Base-by-base conservation (phyloP, 1,140 invertebrate species). In the Microplitis demolitor region DNA sequence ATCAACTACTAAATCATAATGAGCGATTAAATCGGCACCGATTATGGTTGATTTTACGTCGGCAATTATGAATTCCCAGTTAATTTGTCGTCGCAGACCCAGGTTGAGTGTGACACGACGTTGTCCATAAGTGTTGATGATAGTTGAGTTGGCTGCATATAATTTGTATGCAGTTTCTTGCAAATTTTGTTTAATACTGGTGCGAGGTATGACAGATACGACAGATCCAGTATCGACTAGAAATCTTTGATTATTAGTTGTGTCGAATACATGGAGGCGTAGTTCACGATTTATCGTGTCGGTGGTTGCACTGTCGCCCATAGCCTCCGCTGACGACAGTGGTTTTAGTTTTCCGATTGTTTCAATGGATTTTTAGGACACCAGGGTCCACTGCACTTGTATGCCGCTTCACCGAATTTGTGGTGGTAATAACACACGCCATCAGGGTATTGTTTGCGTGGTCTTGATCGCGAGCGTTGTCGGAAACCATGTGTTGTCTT, bases 11-110 rank as follows among this genome's bases (percentile, higher is more conserved):
- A 78, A 24, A 0, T 62, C 64, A 39, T 75, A 77, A 33, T 75
- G 72, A 31, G 35, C 16, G 9, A 78, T 13, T 6, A 77, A 67
- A 37, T 79, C 75, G 3, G 75, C 77, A 0, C 78, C 78, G 2
- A 78, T 70, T 11, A 77, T 79, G 3, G 75, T 24, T 4, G 62
- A 13, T 11, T 67, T 62, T 4, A 78, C 75, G 13, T 71, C 75
- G 4, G 77, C 78, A 1, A 79, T 58, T 6, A 13, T 69, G 31
- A 73, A 73, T 5, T 45, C 24, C 60, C 72, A 73, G 5, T 45
- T 69, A 33, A 69, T 33, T 4, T 39, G 3, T 14, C 64, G 61
- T 35, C 64, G 60, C 5, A 73, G 50, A 4, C 74, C 66, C 6
- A 77, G 16, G 14, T 73, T 58, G 2, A 72, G n/a, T 0, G 24